Evolutionary conservation across 2,797 vertebrate species (phyloP).

Genomic region (Enteromius argenteus): DNA sequence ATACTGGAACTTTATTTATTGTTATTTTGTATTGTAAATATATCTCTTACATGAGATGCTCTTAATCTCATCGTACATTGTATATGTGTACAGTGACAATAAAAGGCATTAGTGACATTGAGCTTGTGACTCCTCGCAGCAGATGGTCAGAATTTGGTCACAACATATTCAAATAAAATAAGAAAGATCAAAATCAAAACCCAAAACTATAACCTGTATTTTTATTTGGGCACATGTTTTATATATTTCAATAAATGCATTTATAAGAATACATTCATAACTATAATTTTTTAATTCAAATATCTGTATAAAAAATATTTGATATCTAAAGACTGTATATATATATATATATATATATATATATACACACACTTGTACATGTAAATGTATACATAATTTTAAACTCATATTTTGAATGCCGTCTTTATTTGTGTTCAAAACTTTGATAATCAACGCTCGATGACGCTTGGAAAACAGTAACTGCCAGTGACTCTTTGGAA

Average conservation of each 20-base stretch:
- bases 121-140: background rate
- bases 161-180: background rate
- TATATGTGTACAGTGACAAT: too few species aligned
- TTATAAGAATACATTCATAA: too few species aligned
- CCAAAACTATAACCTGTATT: background rate
- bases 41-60: too few species aligned
- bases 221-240: background rate
- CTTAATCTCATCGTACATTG: too few species aligned
- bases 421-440: background rate
- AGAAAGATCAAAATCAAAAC: background rate
- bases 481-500: background rate
- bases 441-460: background rate
- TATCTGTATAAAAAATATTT: background rate
- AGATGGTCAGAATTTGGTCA: background rate
- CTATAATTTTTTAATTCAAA: background rate
- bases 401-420: background rate
- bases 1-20: too few species aligned
- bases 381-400: background rate
- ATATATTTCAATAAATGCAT: background rate
- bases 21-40: too few species aligned
- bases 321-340: background rate
- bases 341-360: background rate
- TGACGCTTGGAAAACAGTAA: background rate
- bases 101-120: background rate
- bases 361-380: background rate